phyloP scores from a whole-genome alignment of 2,797 vertebrate species.

The Atherinosoma microstoma region DNA sequence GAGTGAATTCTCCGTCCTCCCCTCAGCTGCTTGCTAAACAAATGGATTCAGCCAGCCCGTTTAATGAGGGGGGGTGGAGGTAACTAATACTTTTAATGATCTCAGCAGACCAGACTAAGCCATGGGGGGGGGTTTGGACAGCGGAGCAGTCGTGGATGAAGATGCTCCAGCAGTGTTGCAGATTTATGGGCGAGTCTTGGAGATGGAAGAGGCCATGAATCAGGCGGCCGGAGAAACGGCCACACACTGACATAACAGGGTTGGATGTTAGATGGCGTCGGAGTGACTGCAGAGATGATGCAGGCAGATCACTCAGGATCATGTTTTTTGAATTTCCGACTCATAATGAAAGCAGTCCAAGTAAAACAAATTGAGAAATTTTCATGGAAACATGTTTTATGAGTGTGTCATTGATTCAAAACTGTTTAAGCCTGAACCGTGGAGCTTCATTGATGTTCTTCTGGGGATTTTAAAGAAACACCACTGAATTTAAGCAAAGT shows the following conservation, averaged over 20 bases:
- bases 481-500: no score
- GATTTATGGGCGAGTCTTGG: constrained; percentile 62
- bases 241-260: constrained; percentile 54
- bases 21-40: constrained; percentile 75
- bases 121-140: constrained; percentile 46
- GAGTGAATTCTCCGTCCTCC: constrained; percentile 58
- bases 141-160: constrained; percentile 51
- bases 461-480: no score
- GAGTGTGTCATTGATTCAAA: no score
- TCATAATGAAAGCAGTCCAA: no score
- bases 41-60: constrained; percentile 76
- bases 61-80: constrained; percentile 70
- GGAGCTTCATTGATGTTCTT: no score
- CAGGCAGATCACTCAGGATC: neutral
- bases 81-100: constrained; percentile 79
- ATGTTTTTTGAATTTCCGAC: no score
- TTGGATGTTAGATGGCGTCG: no score
- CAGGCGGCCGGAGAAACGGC: constrained; percentile 14
- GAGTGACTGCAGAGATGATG: no score
- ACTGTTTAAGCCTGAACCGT: no score
- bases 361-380: no score
- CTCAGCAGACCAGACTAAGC: constrained; percentile 68
- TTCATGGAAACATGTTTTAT: no score
- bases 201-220: constrained; percentile 59
- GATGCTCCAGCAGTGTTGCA: constrained; percentile 55